Percentiles rank a stretch among this genome's conserved stretches.
Evolutionary conservation across 2,797 vertebrate genomes (phyloP).

Genomic region (Lepus townsendii): DNA sequence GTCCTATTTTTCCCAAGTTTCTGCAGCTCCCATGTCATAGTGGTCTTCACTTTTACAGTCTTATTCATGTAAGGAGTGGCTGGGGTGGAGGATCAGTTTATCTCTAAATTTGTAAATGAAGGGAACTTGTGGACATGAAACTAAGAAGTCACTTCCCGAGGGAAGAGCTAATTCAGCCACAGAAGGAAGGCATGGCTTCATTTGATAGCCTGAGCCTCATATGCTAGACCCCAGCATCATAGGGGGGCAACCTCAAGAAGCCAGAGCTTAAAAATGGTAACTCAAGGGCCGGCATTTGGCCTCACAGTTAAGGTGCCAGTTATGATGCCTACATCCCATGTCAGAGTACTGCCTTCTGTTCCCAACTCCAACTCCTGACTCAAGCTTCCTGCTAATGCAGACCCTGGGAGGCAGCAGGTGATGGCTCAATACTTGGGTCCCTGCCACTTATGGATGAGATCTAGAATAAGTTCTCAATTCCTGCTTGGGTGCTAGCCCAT

Average conservation of each 20-base stretch:
- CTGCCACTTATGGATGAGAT: too few relatives aligned
- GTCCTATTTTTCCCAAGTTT: slow-evolving; percentile 52
- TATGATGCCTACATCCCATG: too few relatives aligned
- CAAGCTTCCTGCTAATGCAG: too few relatives aligned
- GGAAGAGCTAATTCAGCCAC: neutral
- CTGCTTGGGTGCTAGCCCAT: too few relatives aligned
- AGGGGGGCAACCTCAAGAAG: neutral
- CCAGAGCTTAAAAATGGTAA: neutral
- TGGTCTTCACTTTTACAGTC: slow-evolving; percentile 18
- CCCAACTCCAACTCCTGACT: too few relatives aligned
- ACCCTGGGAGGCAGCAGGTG: too few relatives aligned
- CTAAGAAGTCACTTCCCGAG: neutral
- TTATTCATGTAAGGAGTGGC: neutral
- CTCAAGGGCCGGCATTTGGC: too few relatives aligned
- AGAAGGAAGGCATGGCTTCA: neutral
- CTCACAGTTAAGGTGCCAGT: too few relatives aligned
- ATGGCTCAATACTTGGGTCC: too few relatives aligned
- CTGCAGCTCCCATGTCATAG: neutral
- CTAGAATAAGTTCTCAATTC: too few relatives aligned
- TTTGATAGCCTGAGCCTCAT: neutral
- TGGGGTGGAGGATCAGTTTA: neutral
- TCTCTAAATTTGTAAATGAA: slow-evolving; percentile 42
- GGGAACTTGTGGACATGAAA: neutral
- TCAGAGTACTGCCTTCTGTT: too few relatives aligned
- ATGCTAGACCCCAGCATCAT: neutral